Evolutionary conservation across 2,113 vertebrate genomes (phyloP).

Genomic region (Eleginops maclovinus): DNA sequence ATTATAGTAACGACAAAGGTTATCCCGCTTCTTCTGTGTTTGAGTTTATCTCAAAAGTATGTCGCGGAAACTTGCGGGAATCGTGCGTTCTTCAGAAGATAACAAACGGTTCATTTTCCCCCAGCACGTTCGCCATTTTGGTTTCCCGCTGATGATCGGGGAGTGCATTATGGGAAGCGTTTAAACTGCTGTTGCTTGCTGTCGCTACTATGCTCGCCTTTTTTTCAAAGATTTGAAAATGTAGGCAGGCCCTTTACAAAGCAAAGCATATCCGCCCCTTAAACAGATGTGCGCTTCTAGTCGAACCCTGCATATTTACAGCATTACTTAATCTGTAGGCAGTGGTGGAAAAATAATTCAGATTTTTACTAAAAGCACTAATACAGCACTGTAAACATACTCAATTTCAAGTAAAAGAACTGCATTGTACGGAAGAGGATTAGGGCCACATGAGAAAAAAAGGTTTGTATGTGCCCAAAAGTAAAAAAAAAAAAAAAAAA

Average conservation of each 20-base stretch:
- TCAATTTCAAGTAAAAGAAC: too few relatives aligned
- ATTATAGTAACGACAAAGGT: background rate
- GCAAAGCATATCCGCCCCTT: constrained; percentile 43
- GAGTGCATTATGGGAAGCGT: constrained; percentile 90
- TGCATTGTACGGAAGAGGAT: too few relatives aligned
- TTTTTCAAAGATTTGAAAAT: constrained; percentile 77
- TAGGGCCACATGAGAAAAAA: too few relatives aligned
- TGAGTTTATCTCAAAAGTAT: background rate
- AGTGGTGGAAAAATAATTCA: too few relatives aligned
- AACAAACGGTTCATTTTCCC: constrained; percentile 82
- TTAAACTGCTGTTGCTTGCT: constrained; percentile 37
- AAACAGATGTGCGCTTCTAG: constrained; percentile 17
- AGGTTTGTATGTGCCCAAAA: too few relatives aligned
- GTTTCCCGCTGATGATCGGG: constrained; percentile 91
- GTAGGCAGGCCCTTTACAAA: constrained; percentile 65
- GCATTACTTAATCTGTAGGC: too few relatives aligned
- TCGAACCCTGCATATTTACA: background rate
- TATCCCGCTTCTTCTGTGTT: constrained; percentile 20
- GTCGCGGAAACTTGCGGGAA: constrained; percentile 23
- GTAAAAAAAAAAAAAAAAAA: too few relatives aligned
- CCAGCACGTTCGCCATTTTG: constrained; percentile 90
- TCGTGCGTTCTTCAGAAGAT: constrained; percentile 74
- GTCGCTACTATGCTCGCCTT: constrained; percentile 8
- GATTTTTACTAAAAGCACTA: too few relatives aligned
- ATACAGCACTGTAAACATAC: too few relatives aligned